phyloP scores from a whole-genome alignment of 1,140 invertebrate species.

The Zaprionus taronus region DNA sequence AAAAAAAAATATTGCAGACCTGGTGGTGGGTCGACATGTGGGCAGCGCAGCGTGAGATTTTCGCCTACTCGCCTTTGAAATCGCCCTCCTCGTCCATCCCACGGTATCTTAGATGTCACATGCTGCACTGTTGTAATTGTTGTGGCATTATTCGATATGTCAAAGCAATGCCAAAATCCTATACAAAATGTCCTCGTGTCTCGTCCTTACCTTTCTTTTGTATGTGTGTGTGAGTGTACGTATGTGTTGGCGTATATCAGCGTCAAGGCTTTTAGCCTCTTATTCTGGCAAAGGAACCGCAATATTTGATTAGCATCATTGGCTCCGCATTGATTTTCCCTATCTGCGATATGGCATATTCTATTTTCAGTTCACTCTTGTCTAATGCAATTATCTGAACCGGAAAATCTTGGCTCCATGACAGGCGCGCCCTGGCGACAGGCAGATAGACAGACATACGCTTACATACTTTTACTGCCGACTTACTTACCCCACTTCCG shows the following conservation, averaged over 20 bases:
- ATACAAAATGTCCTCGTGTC: conserved; percentile 42
- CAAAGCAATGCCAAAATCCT: conserved; percentile 77
- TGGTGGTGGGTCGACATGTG: conserved; percentile 53
- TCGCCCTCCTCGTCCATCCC: conserved; percentile 25
- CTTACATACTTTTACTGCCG: conserved; percentile 58
- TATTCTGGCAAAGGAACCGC: conserved; percentile 61
- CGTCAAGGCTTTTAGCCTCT: conserved; percentile 45
- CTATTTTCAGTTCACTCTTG: conserved; percentile 62
- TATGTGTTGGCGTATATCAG: conserved; percentile 13
- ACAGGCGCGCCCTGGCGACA: not conserved
- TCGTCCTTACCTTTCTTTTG: conserved; percentile 8
- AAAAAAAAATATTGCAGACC: conserved; percentile 18
- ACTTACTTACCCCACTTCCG: conserved; percentile 64
- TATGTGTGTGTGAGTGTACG: conserved; percentile 24
- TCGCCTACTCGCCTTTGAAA: conserved; percentile 58
- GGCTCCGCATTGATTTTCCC: conserved; percentile 55
- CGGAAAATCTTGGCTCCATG: conserved; percentile 57
- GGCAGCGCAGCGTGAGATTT: conserved; percentile 74
- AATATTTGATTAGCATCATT: conserved; percentile 79
- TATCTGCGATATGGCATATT: conserved; percentile 32
- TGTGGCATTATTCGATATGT: conserved; percentile 82
- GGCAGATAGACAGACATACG: not conserved
- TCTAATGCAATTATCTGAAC: conserved; percentile 74
- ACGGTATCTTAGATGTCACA: conserved; percentile 33
- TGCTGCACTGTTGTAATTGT: conserved; percentile 72